phyloP scores from a whole-genome alignment of 2,113 vertebrate genomes.

The Lucifuga dentata region DNA sequence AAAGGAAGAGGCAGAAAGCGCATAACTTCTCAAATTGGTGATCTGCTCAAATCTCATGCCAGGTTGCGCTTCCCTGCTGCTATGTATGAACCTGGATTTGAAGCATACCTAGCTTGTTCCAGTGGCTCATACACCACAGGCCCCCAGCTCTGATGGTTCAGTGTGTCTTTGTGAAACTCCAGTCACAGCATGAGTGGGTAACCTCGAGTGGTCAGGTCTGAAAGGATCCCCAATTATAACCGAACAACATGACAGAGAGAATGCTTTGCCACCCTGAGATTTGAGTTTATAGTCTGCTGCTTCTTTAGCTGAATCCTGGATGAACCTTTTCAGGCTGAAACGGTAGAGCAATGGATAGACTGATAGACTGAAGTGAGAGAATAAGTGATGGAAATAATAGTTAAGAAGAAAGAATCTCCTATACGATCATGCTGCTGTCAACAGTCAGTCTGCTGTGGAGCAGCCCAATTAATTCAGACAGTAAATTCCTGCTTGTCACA shows the following conservation, averaged over 20 bases:
- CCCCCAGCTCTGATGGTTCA: conserved; percentile 24
- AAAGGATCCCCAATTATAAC: conserved; percentile 36
- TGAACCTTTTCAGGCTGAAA: conserved; percentile 28
- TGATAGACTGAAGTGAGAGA: conserved; percentile 12
- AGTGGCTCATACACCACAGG: conserved; percentile 30
- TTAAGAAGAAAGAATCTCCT: conserved; percentile 26
- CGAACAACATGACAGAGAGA: conserved; percentile 22
- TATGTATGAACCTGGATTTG: conserved; percentile 17
- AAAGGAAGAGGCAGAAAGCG: background rate
- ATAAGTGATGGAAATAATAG: background rate
- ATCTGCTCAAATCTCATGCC: conserved; percentile 7
- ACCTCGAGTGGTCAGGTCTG: background rate
- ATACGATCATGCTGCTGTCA: conserved; percentile 42
- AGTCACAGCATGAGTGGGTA: background rate
- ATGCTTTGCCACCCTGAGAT: conserved; percentile 26
- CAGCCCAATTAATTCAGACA: conserved; percentile 66
- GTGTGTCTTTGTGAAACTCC: conserved; percentile 37
- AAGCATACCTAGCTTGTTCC: too few relatives aligned
- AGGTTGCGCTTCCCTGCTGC: conserved; percentile 12
- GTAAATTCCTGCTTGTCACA: conserved; percentile 70
- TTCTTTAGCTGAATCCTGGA: background rate
- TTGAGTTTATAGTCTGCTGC: conserved; percentile 19
- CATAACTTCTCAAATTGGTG: conserved; percentile 3
- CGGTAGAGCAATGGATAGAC: conserved; percentile 8
- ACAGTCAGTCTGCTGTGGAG: conserved; percentile 44